phyloP scores from a whole-genome alignment of 2,888 invertebrate species.

The Sesamia inferens region DNA sequence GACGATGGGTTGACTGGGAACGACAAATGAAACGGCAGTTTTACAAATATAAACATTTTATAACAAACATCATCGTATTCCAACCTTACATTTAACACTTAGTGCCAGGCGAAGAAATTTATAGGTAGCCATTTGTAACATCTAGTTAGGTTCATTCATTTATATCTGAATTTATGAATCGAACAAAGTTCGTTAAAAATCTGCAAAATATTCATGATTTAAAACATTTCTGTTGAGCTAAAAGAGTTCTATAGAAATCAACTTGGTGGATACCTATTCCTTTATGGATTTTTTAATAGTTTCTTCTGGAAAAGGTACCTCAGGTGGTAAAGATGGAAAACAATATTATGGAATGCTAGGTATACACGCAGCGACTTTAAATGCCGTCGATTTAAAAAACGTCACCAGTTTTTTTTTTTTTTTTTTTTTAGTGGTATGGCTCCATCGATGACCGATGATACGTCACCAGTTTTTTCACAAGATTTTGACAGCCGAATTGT shows the following conservation, averaged over 20 bases:
- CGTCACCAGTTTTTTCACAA: too few relatives aligned
- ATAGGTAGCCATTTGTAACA: constrained; percentile 17
- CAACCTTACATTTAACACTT: constrained; percentile 74
- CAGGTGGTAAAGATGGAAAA: too few relatives aligned
- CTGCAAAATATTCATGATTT: background rate
- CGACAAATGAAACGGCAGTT: constrained; percentile 54
- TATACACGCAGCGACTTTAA: background rate
- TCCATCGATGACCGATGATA: too few relatives aligned
- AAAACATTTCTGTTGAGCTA: background rate
- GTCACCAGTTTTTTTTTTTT: too few relatives aligned
- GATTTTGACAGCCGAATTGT: background rate
- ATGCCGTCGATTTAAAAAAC: background rate
- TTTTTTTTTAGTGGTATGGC: too few relatives aligned
- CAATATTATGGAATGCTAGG: background rate
- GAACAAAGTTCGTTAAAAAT: background rate
- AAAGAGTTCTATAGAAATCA: too few relatives aligned
- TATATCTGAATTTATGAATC: background rate
- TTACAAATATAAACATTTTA: constrained; percentile 87
- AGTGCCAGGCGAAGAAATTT: constrained; percentile 76
- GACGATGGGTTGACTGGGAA: background rate
- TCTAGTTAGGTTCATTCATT: background rate
- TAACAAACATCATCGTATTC: constrained; percentile 80
- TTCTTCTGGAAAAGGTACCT: background rate
- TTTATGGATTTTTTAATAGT: background rate
- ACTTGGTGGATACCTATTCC: background rate